These are phyloP conservation scores for Theonella swinhoei DNA, from an alignment of 37 sponge, comb jelly and placozoan genomes.

Conservation along the genomic window DNA sequence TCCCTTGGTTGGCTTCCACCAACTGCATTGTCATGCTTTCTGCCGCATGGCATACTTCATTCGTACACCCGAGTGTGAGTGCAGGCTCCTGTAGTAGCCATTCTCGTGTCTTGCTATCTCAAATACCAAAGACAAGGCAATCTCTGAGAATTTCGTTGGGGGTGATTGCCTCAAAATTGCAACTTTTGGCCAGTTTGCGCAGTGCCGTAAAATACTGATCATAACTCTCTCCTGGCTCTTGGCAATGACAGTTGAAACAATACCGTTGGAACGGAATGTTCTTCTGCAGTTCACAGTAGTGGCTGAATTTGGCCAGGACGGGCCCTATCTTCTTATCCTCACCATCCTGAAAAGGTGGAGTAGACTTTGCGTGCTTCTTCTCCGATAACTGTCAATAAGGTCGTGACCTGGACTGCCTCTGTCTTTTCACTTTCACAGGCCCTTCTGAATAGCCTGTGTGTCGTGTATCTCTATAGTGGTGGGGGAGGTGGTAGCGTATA, in stretches of 20 bases:
- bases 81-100: conserved; percentile 20
- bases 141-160: conserved; percentile 29
- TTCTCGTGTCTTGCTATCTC: conserved; percentile 20
- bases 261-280: no score
- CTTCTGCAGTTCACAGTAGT: no score
- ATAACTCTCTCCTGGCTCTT: conserved; percentile 30
- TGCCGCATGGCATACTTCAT: conserved; percentile 43
- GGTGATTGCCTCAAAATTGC: conserved; percentile 23
- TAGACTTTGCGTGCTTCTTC: conserved; percentile 42
- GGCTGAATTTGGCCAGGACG: no score
- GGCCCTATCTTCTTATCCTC: no score
- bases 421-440: conserved; percentile 10
- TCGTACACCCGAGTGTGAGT: conserved; percentile 27
- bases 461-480: conserved; percentile 27
- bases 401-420: conserved; percentile 22
- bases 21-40: conserved; percentile 11
- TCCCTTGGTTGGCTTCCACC: background rate
- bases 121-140: conserved; percentile 21
- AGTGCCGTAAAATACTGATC: conserved; percentile 50
- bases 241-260: conserved; percentile 32
- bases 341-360: conserved; percentile 25
- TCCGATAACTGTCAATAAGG: conserved; percentile 29
- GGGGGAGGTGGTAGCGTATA: no score
- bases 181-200: background rate
- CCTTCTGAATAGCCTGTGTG: background rate